Percentiles rank a stretch among this genome's conserved stretches.
Conservation (phyloP, 1,140 invertebrate genomes). For the Chrysoperla carnea region DNA sequence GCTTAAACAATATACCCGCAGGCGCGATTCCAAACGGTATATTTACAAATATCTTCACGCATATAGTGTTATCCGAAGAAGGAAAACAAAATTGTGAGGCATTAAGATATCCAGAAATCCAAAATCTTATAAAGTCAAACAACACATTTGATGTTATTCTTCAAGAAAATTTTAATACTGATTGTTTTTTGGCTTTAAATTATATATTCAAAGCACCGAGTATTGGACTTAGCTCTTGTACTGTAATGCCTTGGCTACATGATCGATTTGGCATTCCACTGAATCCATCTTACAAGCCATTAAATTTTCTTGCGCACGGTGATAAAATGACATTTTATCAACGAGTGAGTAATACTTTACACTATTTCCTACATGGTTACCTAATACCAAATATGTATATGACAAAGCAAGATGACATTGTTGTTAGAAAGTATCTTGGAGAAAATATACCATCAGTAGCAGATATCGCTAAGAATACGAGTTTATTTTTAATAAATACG, state of each 20-base stretch:
- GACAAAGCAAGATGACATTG: neutral
- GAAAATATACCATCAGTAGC: constrained; percentile 4
- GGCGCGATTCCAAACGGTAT: neutral
- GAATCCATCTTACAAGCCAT: constrained; percentile 33
- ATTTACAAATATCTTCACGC: too few species aligned
- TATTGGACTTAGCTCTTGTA: constrained; percentile 31
- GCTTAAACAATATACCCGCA: constrained; percentile 8
- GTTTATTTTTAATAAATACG: constrained; percentile 10
- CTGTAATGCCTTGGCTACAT: constrained; percentile 35
- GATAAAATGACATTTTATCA: constrained; percentile 29
- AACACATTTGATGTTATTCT: constrained; percentile 39
- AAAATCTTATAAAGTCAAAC: constrained; percentile 26
- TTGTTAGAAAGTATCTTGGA: neutral
- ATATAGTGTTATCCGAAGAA: neutral
- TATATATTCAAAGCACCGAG: constrained; percentile 40
- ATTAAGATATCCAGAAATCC: constrained; percentile 26
- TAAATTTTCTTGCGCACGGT: constrained; percentile 28
- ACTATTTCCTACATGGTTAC: neutral
- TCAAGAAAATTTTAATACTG: constrained; percentile 44
- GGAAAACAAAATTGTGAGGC: constrained; percentile 23
- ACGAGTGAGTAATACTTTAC: constrained; percentile 18
- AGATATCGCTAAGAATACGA: constrained; percentile 10
- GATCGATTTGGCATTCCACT: constrained; percentile 31
- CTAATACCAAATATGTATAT: too few species aligned
- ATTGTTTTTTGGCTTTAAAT: constrained; percentile 42